Base-by-base conservation (phyloP, 1,140 invertebrate species). In the Drosophila takahashii region DNA sequence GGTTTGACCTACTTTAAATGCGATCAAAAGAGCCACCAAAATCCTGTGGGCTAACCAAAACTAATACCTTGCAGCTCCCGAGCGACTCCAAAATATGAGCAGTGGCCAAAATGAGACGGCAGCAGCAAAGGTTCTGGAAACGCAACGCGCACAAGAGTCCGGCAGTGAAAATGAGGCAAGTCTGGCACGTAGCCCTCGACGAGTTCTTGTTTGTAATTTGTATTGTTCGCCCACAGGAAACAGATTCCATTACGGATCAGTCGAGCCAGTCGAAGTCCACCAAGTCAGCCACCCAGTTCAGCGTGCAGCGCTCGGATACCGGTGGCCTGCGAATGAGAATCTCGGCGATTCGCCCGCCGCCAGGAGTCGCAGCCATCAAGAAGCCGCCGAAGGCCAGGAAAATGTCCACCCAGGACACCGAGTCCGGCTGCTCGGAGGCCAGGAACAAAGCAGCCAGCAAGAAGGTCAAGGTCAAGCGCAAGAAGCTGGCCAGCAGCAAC, bases 301-400 rank as follows among this genome's bases (percentile, higher is more conserved):
- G 90, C 66, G 90, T 91, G 53, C 90, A 91, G 67, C 86, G 90
- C 78, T 87, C 90, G 48, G 90, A 92, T 57, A 80, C 77, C 29
- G 90, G 79, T 77, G 90, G 90, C 45, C 66, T 92, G 44, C 90
- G 90, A 50, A 92, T 92, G 90, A 92, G 77, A 90, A 91, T 92
- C 61, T 92, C 90, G 27, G 90, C 90, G 50, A 92, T 92, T 58
- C 79, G 90, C 45, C 85, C 77, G 60, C 58, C 69, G 10, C 29
- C 59, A 61, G 71, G 59, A 65, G 27, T 48, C 32, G 15, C 22
- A 15, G 22, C 18, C 29, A 62, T 26, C 27, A 56, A 70, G 32
- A 65, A 66, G 9, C 26, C 59, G n/a, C 36, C 16, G 10, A 71
- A 57, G 67, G 18, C 34, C 39, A 66, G 70, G 34, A 76, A 76